phyloP scores from a whole-genome alignment of 2,113 vertebrate species.

The Procavia capensis region DNA sequence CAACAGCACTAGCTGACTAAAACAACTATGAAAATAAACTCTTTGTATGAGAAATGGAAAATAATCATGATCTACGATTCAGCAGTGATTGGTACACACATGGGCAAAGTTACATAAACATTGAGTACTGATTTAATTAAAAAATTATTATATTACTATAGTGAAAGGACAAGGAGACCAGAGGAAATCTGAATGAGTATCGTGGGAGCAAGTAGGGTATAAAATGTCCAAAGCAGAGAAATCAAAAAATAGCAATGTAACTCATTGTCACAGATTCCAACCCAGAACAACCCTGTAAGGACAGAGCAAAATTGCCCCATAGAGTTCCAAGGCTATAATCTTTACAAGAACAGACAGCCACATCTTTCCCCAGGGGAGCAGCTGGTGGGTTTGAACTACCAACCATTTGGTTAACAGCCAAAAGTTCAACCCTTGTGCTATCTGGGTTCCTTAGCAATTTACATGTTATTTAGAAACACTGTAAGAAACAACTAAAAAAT shows the following conservation, averaged over 20 bases:
- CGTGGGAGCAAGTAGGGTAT: background rate
- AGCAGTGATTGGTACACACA: background rate
- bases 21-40: constrained; percentile 26
- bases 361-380: background rate
- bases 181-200: background rate
- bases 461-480: background rate
- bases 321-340: background rate
- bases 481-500: background rate
- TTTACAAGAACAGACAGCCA: too few relatives aligned
- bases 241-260: background rate
- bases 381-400: background rate
- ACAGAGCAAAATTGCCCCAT: background rate
- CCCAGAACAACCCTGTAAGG: background rate
- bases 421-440: background rate
- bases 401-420: background rate
- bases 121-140: background rate
- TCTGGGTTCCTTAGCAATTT: background rate
- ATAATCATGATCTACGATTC: background rate
- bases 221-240: background rate
- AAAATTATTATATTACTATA: background rate
- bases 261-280: background rate
- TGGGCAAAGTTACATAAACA: background rate
- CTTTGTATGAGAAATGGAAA: background rate
- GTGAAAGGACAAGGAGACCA: background rate
- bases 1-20: too few relatives aligned